phyloP scores from a whole-genome alignment of 2,888 invertebrate species.

The Lithophane socia region DNA sequence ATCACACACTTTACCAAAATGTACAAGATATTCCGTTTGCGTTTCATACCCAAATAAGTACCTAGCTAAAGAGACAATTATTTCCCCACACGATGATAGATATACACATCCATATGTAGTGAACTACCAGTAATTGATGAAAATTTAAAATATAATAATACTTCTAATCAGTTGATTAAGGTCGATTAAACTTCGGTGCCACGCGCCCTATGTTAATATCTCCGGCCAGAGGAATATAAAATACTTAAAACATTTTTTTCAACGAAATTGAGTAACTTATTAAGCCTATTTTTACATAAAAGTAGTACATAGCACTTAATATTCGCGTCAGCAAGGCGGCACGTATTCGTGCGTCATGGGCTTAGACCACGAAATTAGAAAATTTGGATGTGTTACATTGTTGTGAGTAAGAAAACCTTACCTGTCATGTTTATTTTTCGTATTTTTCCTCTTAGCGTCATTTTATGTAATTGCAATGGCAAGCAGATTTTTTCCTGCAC shows the following conservation, averaged over 20 bases:
- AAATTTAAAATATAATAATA: conserved; percentile 54
- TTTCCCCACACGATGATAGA: conserved; percentile 38
- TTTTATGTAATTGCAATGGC: background rate
- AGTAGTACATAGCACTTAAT: conserved; percentile 76
- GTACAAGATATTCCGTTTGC: conserved; percentile 41
- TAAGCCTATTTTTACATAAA: conserved; percentile 68
- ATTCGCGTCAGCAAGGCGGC: conserved; percentile 80
- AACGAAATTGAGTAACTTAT: conserved; percentile 66
- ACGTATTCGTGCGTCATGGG: conserved; percentile 78
- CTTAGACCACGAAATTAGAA: conserved; percentile 52
- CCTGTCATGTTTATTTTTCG: background rate
- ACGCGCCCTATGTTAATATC: conserved; percentile 67
- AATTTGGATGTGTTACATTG: conserved; percentile 53
- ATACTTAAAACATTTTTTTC: conserved; percentile 57
- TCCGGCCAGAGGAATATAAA: conserved; percentile 59
- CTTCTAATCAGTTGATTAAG: conserved; percentile 47
- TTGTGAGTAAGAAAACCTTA: background rate
- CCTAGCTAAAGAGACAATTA: conserved; percentile 44
- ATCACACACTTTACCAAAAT: conserved; percentile 5
- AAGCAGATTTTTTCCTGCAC: background rate
- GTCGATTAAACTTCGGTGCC: conserved; percentile 55
- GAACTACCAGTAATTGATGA: conserved; percentile 50
- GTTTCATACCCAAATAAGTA: conserved; percentile 39
- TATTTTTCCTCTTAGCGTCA: background rate
- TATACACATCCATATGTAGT: conserved; percentile 44